Percentiles rank a stretch among this genome's conserved stretches.
Evolutionary conservation across 2,888 invertebrate species (phyloP).

Genomic region (Parnassius apollo): DNA sequence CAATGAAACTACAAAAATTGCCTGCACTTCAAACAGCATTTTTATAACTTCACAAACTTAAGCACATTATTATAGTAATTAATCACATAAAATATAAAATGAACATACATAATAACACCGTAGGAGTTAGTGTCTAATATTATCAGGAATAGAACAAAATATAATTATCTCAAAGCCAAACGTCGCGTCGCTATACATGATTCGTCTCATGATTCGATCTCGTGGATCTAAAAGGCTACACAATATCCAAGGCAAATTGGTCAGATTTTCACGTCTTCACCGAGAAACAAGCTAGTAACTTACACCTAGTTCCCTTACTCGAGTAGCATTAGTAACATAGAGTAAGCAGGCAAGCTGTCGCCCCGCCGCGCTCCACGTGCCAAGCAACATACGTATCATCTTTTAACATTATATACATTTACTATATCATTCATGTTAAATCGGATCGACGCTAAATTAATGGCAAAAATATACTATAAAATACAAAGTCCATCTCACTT

Average conservation of each 20-base stretch:
- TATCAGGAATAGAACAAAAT: constrained; percentile 71
- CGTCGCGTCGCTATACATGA: constrained; percentile 75
- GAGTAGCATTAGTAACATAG: constrained; percentile 61
- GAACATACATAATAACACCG: constrained; percentile 64
- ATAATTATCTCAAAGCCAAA: constrained; percentile 66
- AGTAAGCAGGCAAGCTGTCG: constrained; percentile 67
- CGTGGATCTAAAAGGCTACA: constrained; percentile 75
- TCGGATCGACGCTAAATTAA: constrained; percentile 60
- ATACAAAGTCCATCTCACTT: constrained; percentile 53
- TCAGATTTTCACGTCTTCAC: constrained; percentile 74
- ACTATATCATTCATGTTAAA: constrained; percentile 53
- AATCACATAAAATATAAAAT: constrained; percentile 69
- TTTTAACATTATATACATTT: constrained; percentile 73
- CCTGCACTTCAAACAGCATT: constrained; percentile 78
- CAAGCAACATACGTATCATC: constrained; percentile 58
- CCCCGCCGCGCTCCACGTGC: constrained; percentile 47
- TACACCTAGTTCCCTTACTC: constrained; percentile 67
- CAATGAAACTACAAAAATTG: constrained; percentile 82
- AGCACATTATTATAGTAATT: constrained; percentile 67
- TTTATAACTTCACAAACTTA: constrained; percentile 75
- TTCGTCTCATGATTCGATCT: constrained; percentile 58
- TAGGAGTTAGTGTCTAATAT: constrained; percentile 71
- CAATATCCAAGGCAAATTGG: constrained; percentile 81
- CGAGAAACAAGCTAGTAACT: constrained; percentile 74
- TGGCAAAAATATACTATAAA: constrained; percentile 68